These are phyloP conservation scores for Drosophila trapezifrons DNA, from an alignment of 1,140 invertebrate genomes.

Conservation along the genomic window DNA sequence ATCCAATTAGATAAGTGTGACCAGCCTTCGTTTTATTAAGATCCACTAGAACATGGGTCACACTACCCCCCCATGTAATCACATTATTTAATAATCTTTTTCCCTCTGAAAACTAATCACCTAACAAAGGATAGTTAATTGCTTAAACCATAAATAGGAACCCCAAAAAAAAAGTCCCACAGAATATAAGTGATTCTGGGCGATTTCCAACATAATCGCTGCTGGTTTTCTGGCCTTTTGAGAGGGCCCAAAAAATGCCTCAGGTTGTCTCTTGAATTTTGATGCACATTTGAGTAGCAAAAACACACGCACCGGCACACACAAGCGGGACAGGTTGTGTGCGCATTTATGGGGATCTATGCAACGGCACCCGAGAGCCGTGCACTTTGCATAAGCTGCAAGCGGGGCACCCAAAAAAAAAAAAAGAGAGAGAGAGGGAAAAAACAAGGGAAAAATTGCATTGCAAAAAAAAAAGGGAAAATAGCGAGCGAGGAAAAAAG, in stretches of 20 bases:
- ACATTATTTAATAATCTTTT: no score
- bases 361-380: constrained; percentile 39
- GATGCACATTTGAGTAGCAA: constrained; percentile 39
- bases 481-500: constrained; percentile 2
- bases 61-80: no score
- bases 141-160: background rate
- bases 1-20: no score
- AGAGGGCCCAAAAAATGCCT: constrained; percentile 9
- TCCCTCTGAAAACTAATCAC: background rate
- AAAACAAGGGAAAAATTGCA: background rate
- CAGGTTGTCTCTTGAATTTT: constrained; percentile 23
- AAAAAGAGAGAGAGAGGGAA: constrained; percentile 27
- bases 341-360: constrained; percentile 50
- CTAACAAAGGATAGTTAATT: background rate
- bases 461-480: background rate
- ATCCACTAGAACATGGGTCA: no score
- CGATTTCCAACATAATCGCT: constrained; percentile 24
- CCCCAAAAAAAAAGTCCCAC: background rate
- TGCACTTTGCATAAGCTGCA: constrained; percentile 74
- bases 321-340: constrained; percentile 9
- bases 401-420: constrained; percentile 46
- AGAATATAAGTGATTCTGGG: background rate
- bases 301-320: background rate
- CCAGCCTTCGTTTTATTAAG: no score
- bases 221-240: constrained; percentile 33